These are phyloP conservation scores for Lepidurus couesii DNA, from an alignment of 1,140 invertebrate genomes.

Conservation along the genomic window DNA sequence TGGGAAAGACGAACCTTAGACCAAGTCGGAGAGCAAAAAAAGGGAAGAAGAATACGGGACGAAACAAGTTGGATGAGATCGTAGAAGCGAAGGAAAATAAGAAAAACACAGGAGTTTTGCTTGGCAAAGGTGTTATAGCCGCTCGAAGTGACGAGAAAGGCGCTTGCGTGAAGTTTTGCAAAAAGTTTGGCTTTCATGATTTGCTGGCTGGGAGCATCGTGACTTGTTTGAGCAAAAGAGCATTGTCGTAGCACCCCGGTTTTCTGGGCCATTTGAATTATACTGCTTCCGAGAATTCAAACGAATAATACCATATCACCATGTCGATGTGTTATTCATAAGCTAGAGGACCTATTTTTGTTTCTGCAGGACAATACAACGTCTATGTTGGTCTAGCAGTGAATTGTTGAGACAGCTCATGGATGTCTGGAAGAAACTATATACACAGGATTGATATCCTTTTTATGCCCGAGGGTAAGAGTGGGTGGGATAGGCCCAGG, in stretches of 20 bases:
- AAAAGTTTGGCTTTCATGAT: neutral
- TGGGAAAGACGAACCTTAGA: neutral
- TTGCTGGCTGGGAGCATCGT: neutral
- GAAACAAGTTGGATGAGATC: too few relatives aligned
- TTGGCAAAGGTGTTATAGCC: too few relatives aligned
- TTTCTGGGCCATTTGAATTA: constrained; percentile 13
- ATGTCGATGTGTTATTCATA: neutral
- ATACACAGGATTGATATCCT: too few relatives aligned
- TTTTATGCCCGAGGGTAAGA: too few relatives aligned
- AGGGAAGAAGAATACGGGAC: neutral
- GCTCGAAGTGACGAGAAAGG: too few relatives aligned
- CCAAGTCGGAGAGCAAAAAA: neutral
- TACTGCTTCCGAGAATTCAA: neutral
- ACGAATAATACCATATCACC: neutral
- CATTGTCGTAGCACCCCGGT: neutral
- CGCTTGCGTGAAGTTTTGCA: neutral
- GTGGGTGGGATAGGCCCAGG: too few relatives aligned
- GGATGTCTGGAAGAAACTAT: too few relatives aligned
- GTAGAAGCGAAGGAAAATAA: too few relatives aligned
- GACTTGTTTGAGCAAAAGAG: neutral
- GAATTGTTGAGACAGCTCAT: neutral
- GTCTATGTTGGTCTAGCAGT: neutral
- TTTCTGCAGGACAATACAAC: neutral
- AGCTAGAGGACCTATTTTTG: neutral
- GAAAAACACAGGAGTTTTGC: too few relatives aligned